A percentile compares a stretch with the other conserved stretches of the same genome.
Conservation (phyloP, 1,140 invertebrate species). For the Diplogasteroides magnus region DNA sequence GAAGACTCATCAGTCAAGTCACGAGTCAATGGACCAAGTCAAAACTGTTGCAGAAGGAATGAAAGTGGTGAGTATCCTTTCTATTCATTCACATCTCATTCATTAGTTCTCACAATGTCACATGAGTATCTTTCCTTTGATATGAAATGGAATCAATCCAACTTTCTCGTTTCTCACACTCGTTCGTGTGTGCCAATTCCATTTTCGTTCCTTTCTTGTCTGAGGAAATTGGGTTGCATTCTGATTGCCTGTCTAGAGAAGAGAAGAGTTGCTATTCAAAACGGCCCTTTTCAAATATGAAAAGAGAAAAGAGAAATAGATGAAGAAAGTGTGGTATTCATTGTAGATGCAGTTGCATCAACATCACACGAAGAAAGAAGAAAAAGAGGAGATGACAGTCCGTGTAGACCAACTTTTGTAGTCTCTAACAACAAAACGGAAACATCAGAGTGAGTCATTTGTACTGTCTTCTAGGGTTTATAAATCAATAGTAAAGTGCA, state of each 20-base stretch:
- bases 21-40: neutral
- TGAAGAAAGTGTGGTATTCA: conserved; percentile 7
- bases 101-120: neutral
- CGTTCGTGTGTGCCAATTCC: neutral
- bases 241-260: neutral
- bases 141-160: neutral
- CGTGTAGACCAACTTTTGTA: neutral
- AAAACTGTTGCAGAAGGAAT: too few relatives aligned
- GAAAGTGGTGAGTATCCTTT: too few relatives aligned
- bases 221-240: conserved; percentile 1
- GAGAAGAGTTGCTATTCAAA: neutral
- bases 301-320: neutral
- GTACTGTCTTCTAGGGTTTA: neutral
- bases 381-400: neutral
- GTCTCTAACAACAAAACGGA: neutral
- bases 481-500: too few relatives aligned
- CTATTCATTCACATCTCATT: neutral
- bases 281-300: conserved; percentile 5
- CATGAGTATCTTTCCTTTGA: neutral
- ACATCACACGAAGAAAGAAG: conserved; percentile 2
- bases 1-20: neutral
- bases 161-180: neutral
- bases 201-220: neutral
- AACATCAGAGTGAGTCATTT: neutral
- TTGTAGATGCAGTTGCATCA: conserved; percentile 8